Base-by-base conservation (phyloP, 2,888 invertebrate genomes). In the Dinocampus coccinellae region DNA sequence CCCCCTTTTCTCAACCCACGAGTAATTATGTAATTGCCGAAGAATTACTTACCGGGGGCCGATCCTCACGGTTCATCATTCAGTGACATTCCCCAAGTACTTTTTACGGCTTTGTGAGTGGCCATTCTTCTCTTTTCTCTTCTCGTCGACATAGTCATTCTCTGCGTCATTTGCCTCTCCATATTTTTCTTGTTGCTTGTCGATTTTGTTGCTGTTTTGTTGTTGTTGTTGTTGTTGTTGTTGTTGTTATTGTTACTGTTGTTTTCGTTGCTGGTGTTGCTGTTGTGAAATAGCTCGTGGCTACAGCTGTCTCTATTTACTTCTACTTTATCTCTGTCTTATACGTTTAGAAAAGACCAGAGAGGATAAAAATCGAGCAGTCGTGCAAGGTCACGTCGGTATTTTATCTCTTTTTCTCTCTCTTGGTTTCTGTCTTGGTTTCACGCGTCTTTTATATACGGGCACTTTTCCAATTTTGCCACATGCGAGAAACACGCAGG, bases 1-100 rank as follows among this genome's bases (percentile, higher is more conserved):
- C 22, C 64, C 20, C 61, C 68, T 36, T 65, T 62, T 68, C 79
- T 77, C 76, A 80, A 82, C 80, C 83, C 81, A 80, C 83, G 83
- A 84, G 83, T 86, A 87, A 87, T 87, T 86, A 85, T 84, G 85
- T 87, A 86, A 87, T 86, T 87, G 85, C 80, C 79, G 83, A 84
- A 85, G 85, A 85, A 86, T 86, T 86, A 86, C 86, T 87, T 85
- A 85, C 84, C 77, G 78, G 67, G 72, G 73, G 77, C 75, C 75
- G 79, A 77, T 80, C 82, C 79, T 47, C 82, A 78, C 76, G 83
- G 80, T 75, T 83, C 82, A 81, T 85, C 84, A 83, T 85, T 84
- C 86, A 87, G 85, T 86, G 87, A 87, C 87, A 87, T 87, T 86
- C 85, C n/a, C 83, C 85, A 81, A 77, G 73, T 77, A 70, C 78